Evolutionary conservation across 2,797 vertebrate genomes (phyloP), one percentile per base, ranked within the genome.

Genomic region (Sebastes kiyomatsui): DNA sequence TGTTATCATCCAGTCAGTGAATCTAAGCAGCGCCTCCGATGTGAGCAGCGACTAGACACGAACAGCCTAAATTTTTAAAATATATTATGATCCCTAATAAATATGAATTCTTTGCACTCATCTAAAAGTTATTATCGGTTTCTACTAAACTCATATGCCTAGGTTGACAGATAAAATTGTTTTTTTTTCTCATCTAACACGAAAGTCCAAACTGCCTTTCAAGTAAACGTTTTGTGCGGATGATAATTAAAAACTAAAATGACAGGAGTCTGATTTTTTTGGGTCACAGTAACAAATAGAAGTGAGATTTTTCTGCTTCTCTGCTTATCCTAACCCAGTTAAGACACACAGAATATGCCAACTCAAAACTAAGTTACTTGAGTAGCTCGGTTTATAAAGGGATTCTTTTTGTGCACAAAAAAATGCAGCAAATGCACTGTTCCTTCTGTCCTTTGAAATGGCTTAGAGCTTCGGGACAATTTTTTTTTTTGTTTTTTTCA

Each of bases 401-500:
- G n/a, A 62, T 28, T 75, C 10, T 75, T 58, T 83, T 58, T 83
- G n/a, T 76, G 38, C 56, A 66, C 30, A 49, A 49, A 22, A 25
- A 77, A 73, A 88, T 70, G 32, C 33, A 71, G 71, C 62, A 46
- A 66, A 2, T 30, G 46, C 22, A 49, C 60, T 67, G 33, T 71
- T 82, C 49, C 58, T 65, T 68, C 64, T 69, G 58, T 88, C 46
- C 42, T 80, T 67, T 81, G 22, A 82, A 76, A 84, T 49, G 55
- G 72, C 75, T 61, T 55, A 73, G 67, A 67, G 86, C 83, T 87
- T 18, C 56, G 55, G 84, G 88, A 60, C 55, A 22, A 32, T 67
- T 79, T 79, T 25, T 77, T 77, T 42, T 79, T 73, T 66, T 75
- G 62, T 42, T 85, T 71, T 49, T 75, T 86, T 60, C 67, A 80